Base-by-base conservation (phyloP, 2,888 invertebrate genomes). In the Parthenolecanium corni region DNA sequence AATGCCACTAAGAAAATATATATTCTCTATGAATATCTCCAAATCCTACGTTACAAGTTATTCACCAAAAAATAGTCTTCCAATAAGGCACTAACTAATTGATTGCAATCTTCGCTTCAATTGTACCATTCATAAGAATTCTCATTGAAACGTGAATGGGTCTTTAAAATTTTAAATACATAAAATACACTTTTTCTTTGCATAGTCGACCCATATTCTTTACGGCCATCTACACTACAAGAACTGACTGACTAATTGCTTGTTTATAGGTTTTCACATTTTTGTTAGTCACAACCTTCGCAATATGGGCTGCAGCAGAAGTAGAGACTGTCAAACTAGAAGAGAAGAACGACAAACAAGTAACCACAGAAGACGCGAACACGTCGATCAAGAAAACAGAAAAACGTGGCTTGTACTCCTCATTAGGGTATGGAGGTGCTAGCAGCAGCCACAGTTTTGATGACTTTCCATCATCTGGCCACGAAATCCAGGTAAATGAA, bases 381-480 rank as follows among this genome's bases (percentile, higher is more conserved):
- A 56, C 65, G 36, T 54, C n/a, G 23, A 20, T 71, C 68, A 79
- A 79, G 73, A 79, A 78, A 70, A 78, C 79, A 70, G 79, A 79
- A 69, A 80, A 80, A 70, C 73, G 80, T 71, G 79, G 80, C 67
- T 74, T 79, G 16, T 75, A 76, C 36, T 77, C 75, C 66, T 71
- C 72, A 66, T 76, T 77, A 68, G 78, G 78, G 25, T 76, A 74
- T 67, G 74, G 73, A 38, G 52, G 46, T 18, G 67, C 67, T 31
- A 57, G 40, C 53, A 65, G 65, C 42, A 65, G 68, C 52, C 62
- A 66, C 62, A 58, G 69, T 46, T 64, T 64, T n/a, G 64, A 62
- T 6, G 65, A 64, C 18, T 66, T 64, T 16, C 47, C 46, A 1
- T 18, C 16, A 2, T 23, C 21, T 14, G 21, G 23, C 5, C 62